Percentiles rank a stretch among this genome's conserved stretches.
These are phyloP conservation scores for Laticauda colubrina DNA, from an alignment of 2,113 vertebrate species.

Conservation along the genomic window DNA sequence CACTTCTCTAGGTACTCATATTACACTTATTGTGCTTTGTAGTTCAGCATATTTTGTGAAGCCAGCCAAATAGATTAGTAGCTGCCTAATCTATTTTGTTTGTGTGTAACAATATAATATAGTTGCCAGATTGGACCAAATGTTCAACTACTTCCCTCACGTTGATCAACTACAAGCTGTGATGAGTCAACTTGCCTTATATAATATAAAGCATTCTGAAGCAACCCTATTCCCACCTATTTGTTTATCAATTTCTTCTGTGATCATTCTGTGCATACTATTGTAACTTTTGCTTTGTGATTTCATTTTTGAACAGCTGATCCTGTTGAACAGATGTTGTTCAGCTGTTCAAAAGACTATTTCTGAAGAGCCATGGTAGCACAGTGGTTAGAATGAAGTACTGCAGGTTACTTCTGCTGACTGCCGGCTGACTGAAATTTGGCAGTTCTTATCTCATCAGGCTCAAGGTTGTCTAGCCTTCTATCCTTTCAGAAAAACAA, in stretches of 20 bases:
- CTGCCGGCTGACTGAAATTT: too few species aligned
- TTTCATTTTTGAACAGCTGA: background rate
- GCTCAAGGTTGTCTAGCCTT: too few species aligned
- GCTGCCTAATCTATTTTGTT: background rate
- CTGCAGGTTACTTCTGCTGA: too few species aligned
- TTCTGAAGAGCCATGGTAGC: too few species aligned
- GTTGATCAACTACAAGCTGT: background rate
- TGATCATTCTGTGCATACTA: background rate
- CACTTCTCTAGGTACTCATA: background rate
- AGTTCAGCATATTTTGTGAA: background rate
- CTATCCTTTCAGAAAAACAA: too few species aligned
- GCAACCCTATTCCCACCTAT: background rate
- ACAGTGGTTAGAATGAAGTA: too few species aligned
- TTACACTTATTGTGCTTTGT: background rate
- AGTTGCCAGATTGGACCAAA: background rate
- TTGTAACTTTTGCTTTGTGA: background rate
- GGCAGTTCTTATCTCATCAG: too few species aligned
- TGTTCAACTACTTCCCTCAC: background rate
- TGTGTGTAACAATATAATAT: background rate
- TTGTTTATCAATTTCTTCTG: background rate
- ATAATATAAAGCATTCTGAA: background rate
- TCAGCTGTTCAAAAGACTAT: too few species aligned
- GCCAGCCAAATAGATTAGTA: background rate
- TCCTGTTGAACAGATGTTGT: background rate
- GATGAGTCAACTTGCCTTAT: background rate